Conservation (phyloP, 2,113 vertebrate species). For the Campylomormyrus numenius region DNA sequence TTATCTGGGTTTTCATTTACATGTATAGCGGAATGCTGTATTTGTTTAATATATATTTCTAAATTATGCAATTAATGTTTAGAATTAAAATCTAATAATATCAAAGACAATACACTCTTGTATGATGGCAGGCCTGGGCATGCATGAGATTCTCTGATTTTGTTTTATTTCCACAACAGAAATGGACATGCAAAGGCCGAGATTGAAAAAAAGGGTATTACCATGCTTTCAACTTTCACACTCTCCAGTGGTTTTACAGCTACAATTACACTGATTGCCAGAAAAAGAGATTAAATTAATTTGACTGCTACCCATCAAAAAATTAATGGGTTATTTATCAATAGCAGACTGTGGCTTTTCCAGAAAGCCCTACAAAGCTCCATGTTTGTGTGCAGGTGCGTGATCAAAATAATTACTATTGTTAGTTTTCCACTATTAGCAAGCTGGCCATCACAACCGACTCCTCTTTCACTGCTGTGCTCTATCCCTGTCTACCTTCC, state of each 20-base stretch:
- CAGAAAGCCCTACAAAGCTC: background rate
- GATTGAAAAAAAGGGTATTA: background rate
- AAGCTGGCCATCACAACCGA: background rate
- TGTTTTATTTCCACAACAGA: background rate
- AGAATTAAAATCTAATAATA: background rate
- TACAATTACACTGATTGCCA: background rate
- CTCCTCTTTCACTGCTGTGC: background rate
- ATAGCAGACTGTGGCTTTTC: background rate
- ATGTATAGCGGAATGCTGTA: background rate
- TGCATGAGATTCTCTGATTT: background rate
- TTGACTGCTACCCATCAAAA: background rate
- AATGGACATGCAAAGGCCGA: background rate
- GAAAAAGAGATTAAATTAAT: constrained; percentile 5
- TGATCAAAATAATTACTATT: background rate
- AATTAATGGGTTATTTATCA: background rate
- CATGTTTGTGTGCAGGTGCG: background rate
- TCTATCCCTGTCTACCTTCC: background rate
- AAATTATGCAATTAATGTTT: background rate
- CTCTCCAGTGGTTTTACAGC: background rate
- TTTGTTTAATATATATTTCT: background rate
- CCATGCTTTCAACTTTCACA: background rate
- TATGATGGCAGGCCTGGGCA: background rate
- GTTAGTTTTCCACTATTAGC: background rate
- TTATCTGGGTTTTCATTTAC: background rate
- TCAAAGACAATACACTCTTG: background rate